Base-by-base conservation (phyloP, 2,797 vertebrate species). In the Perodicticus potto region DNA sequence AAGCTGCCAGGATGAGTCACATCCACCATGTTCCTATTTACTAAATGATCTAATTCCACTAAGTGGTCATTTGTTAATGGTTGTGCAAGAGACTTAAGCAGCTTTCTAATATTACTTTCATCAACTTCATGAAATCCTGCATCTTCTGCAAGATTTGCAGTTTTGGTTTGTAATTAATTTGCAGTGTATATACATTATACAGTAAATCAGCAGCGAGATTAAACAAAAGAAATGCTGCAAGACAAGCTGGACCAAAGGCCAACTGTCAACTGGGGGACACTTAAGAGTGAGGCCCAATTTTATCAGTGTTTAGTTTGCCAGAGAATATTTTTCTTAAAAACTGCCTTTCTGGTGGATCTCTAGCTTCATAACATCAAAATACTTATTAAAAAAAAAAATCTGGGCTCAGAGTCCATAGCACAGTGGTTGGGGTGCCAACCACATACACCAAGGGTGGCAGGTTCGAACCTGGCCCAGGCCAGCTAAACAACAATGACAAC, bases 361-460 rank as follows among this genome's bases (percentile, higher is more conserved):
- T 76, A 77, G 43, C 81, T 37, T 82, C 57, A 94, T 69, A 82
- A 49, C 27, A 78, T 43, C 13, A 81, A 76, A 97, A 72, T 29
- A 93, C 32, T 69, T 49, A 49, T 69, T 49, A 49, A 49, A 84
- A 70, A 53, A 69, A 43, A 8, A 49, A 12, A 49, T 49, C 49
- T 53, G 49, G 49, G 49, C 49, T 53, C 49, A 13, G 49, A 53
- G 49, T 3, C 49, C 49, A 53, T 16, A 16, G 14, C 3, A 16
- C 49, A 53, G 49, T 53, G 49, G 14, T 53, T 53, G 16, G 3
- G 4, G 14, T 3, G 14, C 49, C 49, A 53, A 4, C 49, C 49
- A 53, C 14, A 53, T 53, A 53, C 49, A 53, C 14, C 14, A 14
- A 53, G 49, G 49, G 14, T 53, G 49, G 49, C 49, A 53, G 14